Conservation (phyloP, 1,140 invertebrate species). For the Batillaria attramentaria region DNA sequence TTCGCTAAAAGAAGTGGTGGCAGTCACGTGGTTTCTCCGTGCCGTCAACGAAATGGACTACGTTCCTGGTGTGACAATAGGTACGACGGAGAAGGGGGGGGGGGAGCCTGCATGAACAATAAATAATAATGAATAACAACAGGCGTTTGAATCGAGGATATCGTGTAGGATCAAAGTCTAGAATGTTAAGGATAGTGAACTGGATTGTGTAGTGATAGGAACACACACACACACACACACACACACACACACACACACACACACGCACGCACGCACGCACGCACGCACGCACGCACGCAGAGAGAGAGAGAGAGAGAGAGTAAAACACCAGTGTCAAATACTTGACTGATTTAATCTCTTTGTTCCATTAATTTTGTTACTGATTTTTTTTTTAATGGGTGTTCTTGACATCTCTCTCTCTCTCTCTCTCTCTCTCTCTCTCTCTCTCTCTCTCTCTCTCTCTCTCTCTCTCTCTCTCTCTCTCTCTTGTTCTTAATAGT, state of each 20-base stretch:
- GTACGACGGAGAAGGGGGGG: background rate
- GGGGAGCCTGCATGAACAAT: no score
- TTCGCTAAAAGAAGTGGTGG: conserved; percentile 10
- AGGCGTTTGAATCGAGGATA: no score
- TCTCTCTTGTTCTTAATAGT: no score
- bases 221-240: conserved; percentile 13
- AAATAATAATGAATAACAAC: no score
- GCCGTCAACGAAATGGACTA: conserved; percentile 17
- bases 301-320: background rate
- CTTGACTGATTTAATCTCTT: no score
- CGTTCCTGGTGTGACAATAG: conserved; percentile 19
- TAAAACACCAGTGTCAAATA: background rate
- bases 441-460: background rate
- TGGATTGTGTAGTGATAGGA: background rate
- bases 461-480: background rate
- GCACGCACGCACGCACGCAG: background rate
- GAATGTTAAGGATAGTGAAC: no score
- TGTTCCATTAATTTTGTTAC: background rate
- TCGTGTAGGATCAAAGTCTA: no score
- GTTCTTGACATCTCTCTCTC: background rate
- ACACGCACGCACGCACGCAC: conserved; percentile 12
- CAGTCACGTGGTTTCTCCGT: conserved; percentile 17
- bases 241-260: conserved; percentile 9
- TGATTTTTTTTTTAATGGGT: background rate
- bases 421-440: background rate